phyloP scores from a whole-genome alignment of 2,113 vertebrate genomes.

The Anhinga rufa region DNA sequence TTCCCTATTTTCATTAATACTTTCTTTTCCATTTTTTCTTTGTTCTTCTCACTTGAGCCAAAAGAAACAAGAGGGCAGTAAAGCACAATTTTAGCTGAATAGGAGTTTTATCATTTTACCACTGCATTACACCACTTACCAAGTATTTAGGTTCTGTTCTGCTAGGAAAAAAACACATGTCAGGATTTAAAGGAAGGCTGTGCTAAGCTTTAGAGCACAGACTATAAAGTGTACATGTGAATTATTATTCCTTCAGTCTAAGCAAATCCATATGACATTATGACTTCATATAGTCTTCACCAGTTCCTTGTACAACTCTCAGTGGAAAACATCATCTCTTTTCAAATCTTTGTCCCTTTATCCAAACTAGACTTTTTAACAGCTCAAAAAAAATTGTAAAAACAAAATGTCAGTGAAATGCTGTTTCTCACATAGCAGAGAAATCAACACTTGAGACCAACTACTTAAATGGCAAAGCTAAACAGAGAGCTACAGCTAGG shows the following conservation, averaged over 20 bases:
- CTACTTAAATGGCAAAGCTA: background rate
- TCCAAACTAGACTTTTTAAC: background rate
- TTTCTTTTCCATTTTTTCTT: slow-evolving; percentile 49
- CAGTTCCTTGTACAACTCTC: background rate
- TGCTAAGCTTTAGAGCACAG: slow-evolving; percentile 36
- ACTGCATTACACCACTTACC: slow-evolving; percentile 61
- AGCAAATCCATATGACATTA: slow-evolving; percentile 41
- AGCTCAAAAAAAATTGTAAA: background rate
- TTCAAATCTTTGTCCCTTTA: background rate
- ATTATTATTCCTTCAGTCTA: slow-evolving; percentile 45
- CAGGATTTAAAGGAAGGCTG: slow-evolving; percentile 41
- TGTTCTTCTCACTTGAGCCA: slow-evolving; percentile 47
- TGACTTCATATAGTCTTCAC: slow-evolving; percentile 11
- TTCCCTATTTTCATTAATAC: slow-evolving; percentile 54
- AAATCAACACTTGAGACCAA: background rate
- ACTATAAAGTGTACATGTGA: slow-evolving; percentile 40
- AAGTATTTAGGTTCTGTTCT: slow-evolving; percentile 65
- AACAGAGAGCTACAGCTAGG: background rate
- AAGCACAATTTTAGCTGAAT: slow-evolving; percentile 60
- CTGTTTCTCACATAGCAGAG: background rate
- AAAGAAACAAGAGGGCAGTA: slow-evolving; percentile 65
- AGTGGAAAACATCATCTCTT: background rate
- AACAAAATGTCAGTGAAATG: background rate
- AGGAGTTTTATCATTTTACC: slow-evolving; percentile 64
- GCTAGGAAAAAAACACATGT: slow-evolving; percentile 48